Evolutionary conservation across 92 coral and sea anemone genomes (phyloP).

Genomic region (Porites rus): DNA sequence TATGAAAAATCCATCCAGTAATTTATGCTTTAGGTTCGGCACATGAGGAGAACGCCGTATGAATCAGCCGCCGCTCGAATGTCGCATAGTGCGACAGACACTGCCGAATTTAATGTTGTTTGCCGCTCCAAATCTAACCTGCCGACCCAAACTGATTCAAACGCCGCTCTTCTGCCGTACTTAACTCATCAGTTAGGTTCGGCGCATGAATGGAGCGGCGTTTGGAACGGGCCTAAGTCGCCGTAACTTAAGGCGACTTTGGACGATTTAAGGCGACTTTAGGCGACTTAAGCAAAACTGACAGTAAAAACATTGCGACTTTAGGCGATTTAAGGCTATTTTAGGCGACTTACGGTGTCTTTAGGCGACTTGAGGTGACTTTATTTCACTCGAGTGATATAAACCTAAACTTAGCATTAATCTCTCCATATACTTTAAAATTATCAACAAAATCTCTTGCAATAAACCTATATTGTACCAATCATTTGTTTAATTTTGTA

Average conservation of each 20-base stretch:
- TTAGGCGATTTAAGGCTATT: background rate
- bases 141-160: background rate
- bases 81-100: slow-evolving; percentile 32
- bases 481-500: background rate
- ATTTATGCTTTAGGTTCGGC: too few species aligned
- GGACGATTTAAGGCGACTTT: too few species aligned
- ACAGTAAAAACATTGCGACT: too few species aligned
- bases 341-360: background rate
- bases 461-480: slow-evolving; percentile 6
- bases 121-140: background rate
- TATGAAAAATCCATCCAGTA: background rate
- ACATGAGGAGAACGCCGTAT: too few species aligned
- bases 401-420: background rate
- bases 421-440: background rate
- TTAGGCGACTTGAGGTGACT: background rate
- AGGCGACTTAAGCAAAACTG: too few species aligned
- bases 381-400: background rate
- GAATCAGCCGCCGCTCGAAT: background rate
- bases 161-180: too few species aligned
- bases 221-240: too few species aligned
- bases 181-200: too few species aligned
- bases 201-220: too few species aligned
- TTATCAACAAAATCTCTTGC: background rate
- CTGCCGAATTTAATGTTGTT: background rate
- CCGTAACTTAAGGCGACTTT: too few species aligned